phyloP scores from a whole-genome alignment of 2,113 vertebrate genomes.

The Nannospalax galili region DNA sequence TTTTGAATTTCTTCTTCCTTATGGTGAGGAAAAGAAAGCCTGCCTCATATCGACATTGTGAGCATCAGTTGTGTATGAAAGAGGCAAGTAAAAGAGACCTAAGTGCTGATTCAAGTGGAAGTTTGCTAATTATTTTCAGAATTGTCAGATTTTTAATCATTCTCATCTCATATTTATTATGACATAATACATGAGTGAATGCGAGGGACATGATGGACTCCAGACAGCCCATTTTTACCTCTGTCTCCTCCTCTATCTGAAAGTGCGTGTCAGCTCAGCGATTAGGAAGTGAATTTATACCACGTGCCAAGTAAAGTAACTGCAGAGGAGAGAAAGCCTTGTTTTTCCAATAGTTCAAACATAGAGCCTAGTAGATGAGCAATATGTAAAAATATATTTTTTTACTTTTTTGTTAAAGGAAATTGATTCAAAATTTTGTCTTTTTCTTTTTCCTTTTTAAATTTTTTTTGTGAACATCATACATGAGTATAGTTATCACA shows the following conservation, averaged over 20 bases:
- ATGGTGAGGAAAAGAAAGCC: background rate
- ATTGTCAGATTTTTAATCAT: background rate
- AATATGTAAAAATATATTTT: background rate
- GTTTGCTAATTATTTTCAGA: background rate
- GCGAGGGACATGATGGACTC: background rate
- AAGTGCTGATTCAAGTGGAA: background rate
- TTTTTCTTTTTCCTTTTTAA: no score
- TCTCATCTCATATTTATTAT: background rate
- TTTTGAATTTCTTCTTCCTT: conserved; percentile 59
- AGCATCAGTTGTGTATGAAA: background rate
- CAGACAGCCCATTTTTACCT: background rate
- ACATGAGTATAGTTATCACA: no score
- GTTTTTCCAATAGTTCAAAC: background rate
- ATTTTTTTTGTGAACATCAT: no score
- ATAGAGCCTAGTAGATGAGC: background rate
- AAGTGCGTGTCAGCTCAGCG: background rate
- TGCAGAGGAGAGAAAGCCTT: background rate
- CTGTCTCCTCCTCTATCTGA: background rate
- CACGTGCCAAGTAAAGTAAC: background rate
- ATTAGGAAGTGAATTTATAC: background rate
- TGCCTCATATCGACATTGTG: background rate
- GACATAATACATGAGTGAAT: background rate
- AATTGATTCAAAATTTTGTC: no score
- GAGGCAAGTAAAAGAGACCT: background rate
- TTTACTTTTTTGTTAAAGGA: no score